Evolutionary conservation across 1,140 invertebrate species (phyloP).

Genomic region (Muscidifurax raptorellus): DNA sequence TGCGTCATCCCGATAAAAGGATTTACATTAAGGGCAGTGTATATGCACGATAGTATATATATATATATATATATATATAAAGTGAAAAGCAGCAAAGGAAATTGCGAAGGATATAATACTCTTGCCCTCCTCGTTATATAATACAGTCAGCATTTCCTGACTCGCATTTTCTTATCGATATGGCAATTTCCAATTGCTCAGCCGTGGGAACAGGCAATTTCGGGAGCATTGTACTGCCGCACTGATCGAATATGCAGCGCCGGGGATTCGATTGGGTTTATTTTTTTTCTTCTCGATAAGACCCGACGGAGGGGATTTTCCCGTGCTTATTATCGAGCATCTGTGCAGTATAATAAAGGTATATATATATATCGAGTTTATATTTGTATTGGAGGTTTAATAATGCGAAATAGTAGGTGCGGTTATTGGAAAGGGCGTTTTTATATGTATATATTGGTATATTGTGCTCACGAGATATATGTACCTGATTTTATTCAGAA

Average conservation of each 20-base stretch:
- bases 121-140: conserved; percentile 2
- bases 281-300: not conserved
- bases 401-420: no score
- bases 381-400: no score
- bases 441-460: no score
- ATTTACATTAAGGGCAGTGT: not conserved
- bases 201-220: not conserved
- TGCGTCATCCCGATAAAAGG: not conserved
- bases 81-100: not conserved
- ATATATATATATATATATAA: not conserved
- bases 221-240: not conserved
- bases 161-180: conserved; percentile 21
- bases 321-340: no score
- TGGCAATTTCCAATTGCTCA: conserved; percentile 27
- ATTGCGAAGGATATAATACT: conserved; percentile 11
- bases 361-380: no score
- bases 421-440: no score
- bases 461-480: no score
- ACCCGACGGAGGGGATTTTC: no score
- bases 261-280: not conserved
- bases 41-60: not conserved
- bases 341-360: no score
- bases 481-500: no score
- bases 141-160: conserved; percentile 26
- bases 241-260: not conserved